Conservation (phyloP, 2,797 vertebrate species). For the Diglossa cyanea region DNA sequence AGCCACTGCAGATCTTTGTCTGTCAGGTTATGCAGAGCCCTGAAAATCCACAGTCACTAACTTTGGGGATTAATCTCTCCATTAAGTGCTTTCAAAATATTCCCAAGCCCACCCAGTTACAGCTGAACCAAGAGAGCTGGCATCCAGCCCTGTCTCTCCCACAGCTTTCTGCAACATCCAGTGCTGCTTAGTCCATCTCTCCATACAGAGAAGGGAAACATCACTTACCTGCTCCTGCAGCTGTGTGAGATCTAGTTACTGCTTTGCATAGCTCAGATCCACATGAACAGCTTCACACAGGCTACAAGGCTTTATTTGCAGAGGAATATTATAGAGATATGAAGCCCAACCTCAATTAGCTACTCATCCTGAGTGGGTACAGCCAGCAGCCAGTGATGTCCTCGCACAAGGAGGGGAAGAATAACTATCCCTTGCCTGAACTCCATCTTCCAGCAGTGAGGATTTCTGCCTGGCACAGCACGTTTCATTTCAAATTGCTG, state of each 20-base stretch:
- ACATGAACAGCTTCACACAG: not conserved
- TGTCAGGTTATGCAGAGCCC: not conserved
- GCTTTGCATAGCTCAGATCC: constrained; percentile 14
- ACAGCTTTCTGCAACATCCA: not conserved
- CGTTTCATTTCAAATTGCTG: not conserved
- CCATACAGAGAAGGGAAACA: not conserved
- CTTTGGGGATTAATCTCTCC: not conserved
- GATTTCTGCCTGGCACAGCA: not conserved
- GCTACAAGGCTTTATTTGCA: not conserved
- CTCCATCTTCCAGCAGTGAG: not conserved
- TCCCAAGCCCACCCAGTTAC: not conserved
- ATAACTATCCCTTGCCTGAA: not conserved
- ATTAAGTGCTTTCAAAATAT: not conserved
- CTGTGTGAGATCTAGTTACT: not conserved
- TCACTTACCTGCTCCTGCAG: constrained; percentile 11
- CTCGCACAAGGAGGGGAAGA: accelerated
- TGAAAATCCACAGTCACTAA: not conserved
- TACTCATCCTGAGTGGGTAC: not conserved
- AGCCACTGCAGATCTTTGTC: not conserved
- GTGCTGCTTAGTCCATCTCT: not conserved
- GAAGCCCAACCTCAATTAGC: not conserved
- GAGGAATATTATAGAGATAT: not conserved
- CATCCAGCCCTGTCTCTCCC: not conserved
- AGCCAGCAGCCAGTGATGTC: not conserved
- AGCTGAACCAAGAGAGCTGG: not conserved